Evolutionary conservation across 2,797 vertebrate genomes (phyloP).

Genomic region (Argya squamiceps): DNA sequence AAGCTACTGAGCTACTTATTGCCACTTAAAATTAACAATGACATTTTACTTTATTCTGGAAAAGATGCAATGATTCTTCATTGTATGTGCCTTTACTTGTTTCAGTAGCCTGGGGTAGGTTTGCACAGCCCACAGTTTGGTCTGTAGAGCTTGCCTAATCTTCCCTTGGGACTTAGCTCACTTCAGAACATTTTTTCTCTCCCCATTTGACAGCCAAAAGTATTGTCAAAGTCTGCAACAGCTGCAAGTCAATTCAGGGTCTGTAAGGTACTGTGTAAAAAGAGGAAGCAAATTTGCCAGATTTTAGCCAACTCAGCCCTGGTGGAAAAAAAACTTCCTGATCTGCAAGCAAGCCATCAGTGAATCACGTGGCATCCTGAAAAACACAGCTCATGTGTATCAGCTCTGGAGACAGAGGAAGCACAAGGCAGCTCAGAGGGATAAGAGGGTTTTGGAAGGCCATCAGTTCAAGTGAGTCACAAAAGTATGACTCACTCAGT

Average conservation of each 20-base stretch:
- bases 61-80: not conserved
- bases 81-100: not conserved
- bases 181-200: not conserved
- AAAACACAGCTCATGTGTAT: not conserved
- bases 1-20: not conserved
- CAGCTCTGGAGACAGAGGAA: not conserved
- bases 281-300: not conserved
- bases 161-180: not conserved
- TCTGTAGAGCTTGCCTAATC: not conserved
- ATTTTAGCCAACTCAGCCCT: not conserved
- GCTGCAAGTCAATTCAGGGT: not conserved
- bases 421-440: not conserved
- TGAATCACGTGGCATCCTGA: not conserved
- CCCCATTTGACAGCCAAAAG: not conserved
- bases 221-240: not conserved
- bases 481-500: constrained; percentile 13
- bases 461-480: constrained; percentile 51
- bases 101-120: not conserved
- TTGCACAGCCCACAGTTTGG: not conserved
- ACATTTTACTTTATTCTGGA: not conserved
- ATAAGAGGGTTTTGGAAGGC: constrained; percentile 52
- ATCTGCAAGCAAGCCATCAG: not conserved
- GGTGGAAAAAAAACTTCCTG: not conserved
- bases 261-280: not conserved
- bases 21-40: not conserved